Base-by-base conservation (phyloP, 2,113 vertebrate genomes). In the Salvelinus fontinalis region DNA sequence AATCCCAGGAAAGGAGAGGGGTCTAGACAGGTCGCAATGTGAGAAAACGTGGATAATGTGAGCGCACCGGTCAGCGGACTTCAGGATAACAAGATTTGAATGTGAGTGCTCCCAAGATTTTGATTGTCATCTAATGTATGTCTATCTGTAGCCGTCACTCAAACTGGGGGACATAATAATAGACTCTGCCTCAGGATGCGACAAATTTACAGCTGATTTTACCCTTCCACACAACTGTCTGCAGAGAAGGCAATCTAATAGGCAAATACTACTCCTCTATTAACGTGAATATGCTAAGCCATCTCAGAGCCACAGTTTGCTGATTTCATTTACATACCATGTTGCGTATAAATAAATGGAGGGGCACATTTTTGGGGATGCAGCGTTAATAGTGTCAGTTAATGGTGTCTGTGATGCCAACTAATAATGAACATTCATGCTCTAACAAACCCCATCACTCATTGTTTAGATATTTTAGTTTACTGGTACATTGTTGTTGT, bases 301-400 rank as follows among this genome's bases (percentile, higher is more conserved):
- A 49, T 34, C n/a, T n/a, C 31, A 1, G 12, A 22, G 57, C 7
- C 8, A 24, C 5, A 18, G n/a, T 54, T 13, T 1, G 29, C 8
- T 76, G 14, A 11, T 13, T 51, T 76, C 49, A 77, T 77, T 60
- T 77, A 49, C 75, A 49, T 51, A 13, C 48, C 31, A 51, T n/a
- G 31, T 26, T 24, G 60, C 39, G 14, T 59, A 34, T 66, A 66
- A 76, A 70, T 29, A 54, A 31, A 44, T 44, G 39, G 9, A 44
- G 31, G 2, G 13, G 26, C 64, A 29, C 34, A 44, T 11, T n/a
- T 29, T 7, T 3, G 9, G 44, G 49, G 16, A 75, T 75, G 70
- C 60, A 51, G 57, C 72, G 44, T 34, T 0, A 71, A 44, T 22
- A n/a, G 66, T n/a, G 39, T 39, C 67, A 65, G 54, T 73, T n/a